A percentile compares a stretch with the other conserved stretches of the same genome.
phyloP scores from a whole-genome alignment of 2,888 invertebrate species.

The Nipponacmea schrenckii region DNA sequence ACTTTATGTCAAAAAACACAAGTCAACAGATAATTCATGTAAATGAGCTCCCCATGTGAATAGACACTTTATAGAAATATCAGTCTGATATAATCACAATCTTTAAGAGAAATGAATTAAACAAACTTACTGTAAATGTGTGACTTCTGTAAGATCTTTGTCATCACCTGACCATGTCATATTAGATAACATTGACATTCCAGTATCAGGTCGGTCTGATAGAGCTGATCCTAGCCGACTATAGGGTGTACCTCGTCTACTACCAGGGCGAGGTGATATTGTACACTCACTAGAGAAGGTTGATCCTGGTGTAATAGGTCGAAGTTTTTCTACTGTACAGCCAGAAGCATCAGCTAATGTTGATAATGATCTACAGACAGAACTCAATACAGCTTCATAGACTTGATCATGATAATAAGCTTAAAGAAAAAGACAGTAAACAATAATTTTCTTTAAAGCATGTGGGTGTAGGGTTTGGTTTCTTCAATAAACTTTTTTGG shows the following conservation, averaged over 20 bases:
- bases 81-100: neutral
- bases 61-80: neutral
- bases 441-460: too few relatives aligned
- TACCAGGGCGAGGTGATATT: constrained; percentile 40
- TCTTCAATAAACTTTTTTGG: too few relatives aligned
- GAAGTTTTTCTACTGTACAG: constrained; percentile 59
- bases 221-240: constrained; percentile 34
- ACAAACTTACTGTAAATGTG: constrained; percentile 58
- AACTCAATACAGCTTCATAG: constrained; percentile 57
- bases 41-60: neutral
- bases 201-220: constrained; percentile 51
- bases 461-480: too few relatives aligned
- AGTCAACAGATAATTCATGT: neutral
- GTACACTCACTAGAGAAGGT: constrained; percentile 40
- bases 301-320: constrained; percentile 51
- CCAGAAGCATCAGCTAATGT: constrained; percentile 63
- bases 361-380: constrained; percentile 59
- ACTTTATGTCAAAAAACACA: neutral
- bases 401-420: constrained; percentile 60
- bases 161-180: constrained; percentile 62
- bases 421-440: constrained; percentile 37
- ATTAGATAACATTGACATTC: constrained; percentile 59
- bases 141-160: constrained; percentile 41
- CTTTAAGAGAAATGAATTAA: too few relatives aligned
- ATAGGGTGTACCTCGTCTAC: constrained; percentile 28